Conservation (phyloP, 2,797 vertebrate genomes). For the Graptemys geographica region DNA sequence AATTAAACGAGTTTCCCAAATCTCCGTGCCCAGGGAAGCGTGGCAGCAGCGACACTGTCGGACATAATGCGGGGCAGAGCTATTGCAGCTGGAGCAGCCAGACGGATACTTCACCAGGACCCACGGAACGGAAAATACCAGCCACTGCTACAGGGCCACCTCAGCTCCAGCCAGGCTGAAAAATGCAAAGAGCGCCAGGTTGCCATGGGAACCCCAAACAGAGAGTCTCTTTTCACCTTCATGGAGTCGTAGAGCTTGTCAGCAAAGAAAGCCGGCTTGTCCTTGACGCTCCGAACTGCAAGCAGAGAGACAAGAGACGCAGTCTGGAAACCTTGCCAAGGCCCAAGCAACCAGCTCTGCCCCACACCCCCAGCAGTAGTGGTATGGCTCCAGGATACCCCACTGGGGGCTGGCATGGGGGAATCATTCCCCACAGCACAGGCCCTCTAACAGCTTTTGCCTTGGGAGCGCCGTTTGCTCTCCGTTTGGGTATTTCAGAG, state of each 20-base stretch:
- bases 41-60: neutral
- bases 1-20: neutral
- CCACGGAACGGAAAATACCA: neutral
- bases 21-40: neutral
- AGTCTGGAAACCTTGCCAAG: neutral
- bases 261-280: conserved; percentile 94
- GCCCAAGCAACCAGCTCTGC: neutral
- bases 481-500: neutral
- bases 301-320: conserved; percentile 10
- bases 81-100: neutral
- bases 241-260: conserved; percentile 98
- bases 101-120: neutral
- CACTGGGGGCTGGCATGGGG: neutral
- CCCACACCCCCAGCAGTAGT: neutral
- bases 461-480: neutral
- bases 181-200: neutral
- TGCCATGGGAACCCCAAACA: neutral
- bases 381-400: neutral
- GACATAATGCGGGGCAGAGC: too few species aligned
- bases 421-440: neutral
- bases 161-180: neutral
- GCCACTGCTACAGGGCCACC: too few species aligned
- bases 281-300: conserved; percentile 95
- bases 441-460: neutral
- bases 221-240: conserved; percentile 86